phyloP scores from a whole-genome alignment of 2,797 vertebrate species.

The Salarias fasciatus region DNA sequence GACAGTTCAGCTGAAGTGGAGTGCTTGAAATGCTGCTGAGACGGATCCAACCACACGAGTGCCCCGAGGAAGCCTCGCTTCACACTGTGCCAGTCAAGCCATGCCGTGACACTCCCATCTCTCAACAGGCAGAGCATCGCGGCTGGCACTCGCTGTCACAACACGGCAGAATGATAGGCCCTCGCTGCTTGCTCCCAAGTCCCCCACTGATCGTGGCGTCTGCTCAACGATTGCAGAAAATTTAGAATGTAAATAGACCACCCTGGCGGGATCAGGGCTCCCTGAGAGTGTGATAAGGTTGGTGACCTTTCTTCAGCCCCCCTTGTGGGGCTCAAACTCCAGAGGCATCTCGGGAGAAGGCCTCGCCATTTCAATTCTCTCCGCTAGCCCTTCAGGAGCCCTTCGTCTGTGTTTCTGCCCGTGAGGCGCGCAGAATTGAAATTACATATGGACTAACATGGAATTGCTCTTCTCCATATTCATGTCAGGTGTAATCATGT shows the following conservation, averaged over 20 bases:
- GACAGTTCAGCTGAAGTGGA: constrained; percentile 66
- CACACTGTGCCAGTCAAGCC: constrained; percentile 68
- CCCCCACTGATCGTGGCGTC: constrained; percentile 52
- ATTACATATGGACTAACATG: neutral
- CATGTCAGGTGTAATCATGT: constrained; percentile 7
- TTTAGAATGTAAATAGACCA: constrained; percentile 17
- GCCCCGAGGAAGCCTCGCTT: constrained; percentile 62
- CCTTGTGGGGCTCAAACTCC: constrained; percentile 18
- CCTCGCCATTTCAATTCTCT: no score
- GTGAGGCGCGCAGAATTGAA: neutral
- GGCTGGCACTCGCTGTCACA: constrained; percentile 70
- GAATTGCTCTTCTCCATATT: neutral
- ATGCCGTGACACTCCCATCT: constrained; percentile 53
- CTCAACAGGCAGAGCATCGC: constrained; percentile 56
- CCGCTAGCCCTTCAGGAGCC: constrained; percentile 22
- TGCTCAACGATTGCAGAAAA: constrained; percentile 35
- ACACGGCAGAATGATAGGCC: constrained; percentile 66
- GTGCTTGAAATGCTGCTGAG: constrained; percentile 60
- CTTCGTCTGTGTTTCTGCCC: constrained; percentile 1
- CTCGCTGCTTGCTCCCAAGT: constrained; percentile 34
- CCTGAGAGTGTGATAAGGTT: constrained; percentile 29
- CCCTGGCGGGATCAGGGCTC: constrained; percentile 32
- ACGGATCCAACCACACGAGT: constrained; percentile 60
- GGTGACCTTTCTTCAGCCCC: constrained; percentile 45
- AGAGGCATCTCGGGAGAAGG: constrained; percentile 29